These are phyloP conservation scores for Ommatoiulus sabulosus DNA, from an alignment of 2,888 invertebrate species.

Conservation along the genomic window DNA sequence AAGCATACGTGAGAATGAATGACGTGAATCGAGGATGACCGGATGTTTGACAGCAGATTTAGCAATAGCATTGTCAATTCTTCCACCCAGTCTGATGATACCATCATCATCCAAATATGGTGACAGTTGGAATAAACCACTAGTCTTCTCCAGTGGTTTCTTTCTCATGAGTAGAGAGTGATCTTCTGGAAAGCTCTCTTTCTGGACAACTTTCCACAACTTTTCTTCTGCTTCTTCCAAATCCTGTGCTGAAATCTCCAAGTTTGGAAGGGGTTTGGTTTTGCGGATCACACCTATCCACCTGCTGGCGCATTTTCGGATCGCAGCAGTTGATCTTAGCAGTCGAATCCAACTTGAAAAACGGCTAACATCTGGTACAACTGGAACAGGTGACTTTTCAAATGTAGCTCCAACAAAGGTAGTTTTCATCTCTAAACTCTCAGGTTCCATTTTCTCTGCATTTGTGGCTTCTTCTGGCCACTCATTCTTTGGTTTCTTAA, in stretches of 20 bases:
- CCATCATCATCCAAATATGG: background rate
- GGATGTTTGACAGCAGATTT: background rate
- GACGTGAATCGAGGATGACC: background rate
- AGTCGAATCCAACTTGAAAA: background rate
- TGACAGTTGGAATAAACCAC: background rate
- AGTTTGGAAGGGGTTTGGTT: background rate
- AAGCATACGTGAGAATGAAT: background rate
- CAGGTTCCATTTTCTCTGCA: background rate
- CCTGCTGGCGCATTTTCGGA: background rate
- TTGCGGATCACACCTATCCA: background rate
- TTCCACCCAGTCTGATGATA: background rate
- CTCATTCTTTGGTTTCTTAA: conserved; percentile 28
- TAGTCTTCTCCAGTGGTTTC: background rate
- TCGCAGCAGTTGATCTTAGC: background rate
- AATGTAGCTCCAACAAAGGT: background rate
- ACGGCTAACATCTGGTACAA: background rate
- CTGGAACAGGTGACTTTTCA: background rate
- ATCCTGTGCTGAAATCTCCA: background rate
- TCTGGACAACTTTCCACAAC: background rate
- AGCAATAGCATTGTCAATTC: background rate
- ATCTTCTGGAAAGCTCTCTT: background rate
- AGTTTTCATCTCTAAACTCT: background rate
- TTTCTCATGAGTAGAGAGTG: background rate
- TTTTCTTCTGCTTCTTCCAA: background rate
- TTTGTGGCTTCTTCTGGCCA: background rate